phyloP scores from a whole-genome alignment of 1,140 invertebrate species.

The Diprion similis region DNA sequence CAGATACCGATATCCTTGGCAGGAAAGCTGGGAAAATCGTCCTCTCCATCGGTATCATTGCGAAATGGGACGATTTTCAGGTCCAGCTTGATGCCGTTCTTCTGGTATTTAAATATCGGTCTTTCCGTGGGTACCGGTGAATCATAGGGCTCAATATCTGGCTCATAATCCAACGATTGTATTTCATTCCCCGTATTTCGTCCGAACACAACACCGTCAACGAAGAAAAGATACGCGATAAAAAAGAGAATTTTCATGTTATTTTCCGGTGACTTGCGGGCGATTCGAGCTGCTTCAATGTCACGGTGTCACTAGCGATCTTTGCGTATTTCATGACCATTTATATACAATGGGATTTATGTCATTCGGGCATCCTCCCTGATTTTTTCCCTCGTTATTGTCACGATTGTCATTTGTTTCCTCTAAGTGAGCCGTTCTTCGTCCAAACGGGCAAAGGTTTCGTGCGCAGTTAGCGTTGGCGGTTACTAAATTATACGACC shows the following conservation, averaged over 20 bases:
- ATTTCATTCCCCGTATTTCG: slow-evolving; percentile 10
- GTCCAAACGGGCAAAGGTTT: neutral
- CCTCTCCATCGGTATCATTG: neutral
- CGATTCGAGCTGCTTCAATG: neutral
- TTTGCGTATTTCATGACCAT: slow-evolving; percentile 11
- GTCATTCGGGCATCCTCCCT: slow-evolving; percentile 46
- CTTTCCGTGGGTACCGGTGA: slow-evolving; percentile 28
- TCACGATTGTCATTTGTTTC: slow-evolving; percentile 56
- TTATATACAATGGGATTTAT: slow-evolving; percentile 58
- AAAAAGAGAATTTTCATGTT: neutral
- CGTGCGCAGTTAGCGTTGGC: neutral
- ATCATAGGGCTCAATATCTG: slow-evolving; percentile 31
- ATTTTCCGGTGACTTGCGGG: neutral
- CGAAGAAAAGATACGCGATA: neutral
- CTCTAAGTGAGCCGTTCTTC: neutral
- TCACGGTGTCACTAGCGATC: neutral
- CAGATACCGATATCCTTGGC: slow-evolving; percentile 49
- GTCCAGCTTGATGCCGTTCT: slow-evolving; percentile 49
- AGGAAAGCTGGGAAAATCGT: slow-evolving; percentile 49
- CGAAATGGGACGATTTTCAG: slow-evolving; percentile 45
- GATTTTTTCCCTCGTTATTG: slow-evolving; percentile 30
- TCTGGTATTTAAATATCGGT: slow-evolving; percentile 47
- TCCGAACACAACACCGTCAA: neutral
- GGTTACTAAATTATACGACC: neutral
- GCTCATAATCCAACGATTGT: slow-evolving; percentile 23